Base-by-base conservation (phyloP, 2,797 vertebrate species). In the Carapus acus region DNA sequence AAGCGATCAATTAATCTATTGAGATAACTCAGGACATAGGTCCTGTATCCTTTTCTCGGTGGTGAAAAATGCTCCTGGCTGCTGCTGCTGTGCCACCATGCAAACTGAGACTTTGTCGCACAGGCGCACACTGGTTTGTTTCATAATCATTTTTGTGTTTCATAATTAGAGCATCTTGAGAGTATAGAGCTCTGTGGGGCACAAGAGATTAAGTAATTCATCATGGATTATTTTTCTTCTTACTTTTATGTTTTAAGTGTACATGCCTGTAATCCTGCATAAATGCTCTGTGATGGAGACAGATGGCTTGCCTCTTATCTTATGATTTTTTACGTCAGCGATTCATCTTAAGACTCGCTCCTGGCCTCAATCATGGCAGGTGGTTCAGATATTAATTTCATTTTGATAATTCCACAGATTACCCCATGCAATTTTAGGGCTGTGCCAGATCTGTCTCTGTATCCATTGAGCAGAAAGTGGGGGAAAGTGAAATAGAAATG, bases 1-100 rank as follows among this genome's bases (percentile, higher is more conserved):
- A 86, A 81, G 77, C 73, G 86, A 89, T 89, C 87, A 89, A 88
- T 90, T 86, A 83, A 82, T 86, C 85, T 86, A 84, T 88, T 85
- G 81, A 86, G 87, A 88, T 87, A 88, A 84, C 81, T 69, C 53
- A 78, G 80, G 81, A 85, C 84, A 85, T 49, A 80, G 80, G 77
- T 82, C 77, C 68, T 68, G 49, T 56, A 44, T 21, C 43, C 53
- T 51, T n/a, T n/a, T n/a, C n/a, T n/a, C n/a, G n/a, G n/a, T n/a
- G n/a, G n/a, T n/a, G n/a, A n/a, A n/a, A n/a, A n/a, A n/a, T n/a
- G n/a, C n/a, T n/a, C n/a, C n/a, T n/a, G n/a, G n/a, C n/a, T n/a
- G n/a, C n/a, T n/a, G n/a, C n/a, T n/a, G n/a, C n/a, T n/a, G n/a
- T n/a, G n/a, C n/a, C n/a, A n/a, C n/a, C n/a, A n/a, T n/a, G n/a